Evolutionary conservation across 2,113 vertebrate species (phyloP).

Genomic region (Hyaena hyaena): DNA sequence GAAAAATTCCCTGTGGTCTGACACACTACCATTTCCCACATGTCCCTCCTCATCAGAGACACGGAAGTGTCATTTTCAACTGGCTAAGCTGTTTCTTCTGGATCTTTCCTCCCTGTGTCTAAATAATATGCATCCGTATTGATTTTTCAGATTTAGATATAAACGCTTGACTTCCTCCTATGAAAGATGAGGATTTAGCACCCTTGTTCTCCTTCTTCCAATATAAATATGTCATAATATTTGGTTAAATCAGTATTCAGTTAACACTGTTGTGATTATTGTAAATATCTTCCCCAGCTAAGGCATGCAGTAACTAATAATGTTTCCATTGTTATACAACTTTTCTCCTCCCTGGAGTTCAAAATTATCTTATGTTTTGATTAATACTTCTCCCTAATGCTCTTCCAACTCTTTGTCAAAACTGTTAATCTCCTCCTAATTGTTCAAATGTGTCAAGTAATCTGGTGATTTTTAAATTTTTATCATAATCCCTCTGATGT

Average conservation of each 20-base stretch:
- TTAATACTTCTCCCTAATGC: background rate
- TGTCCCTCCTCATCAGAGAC: background rate
- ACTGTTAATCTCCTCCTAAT: background rate
- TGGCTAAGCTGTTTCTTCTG: background rate
- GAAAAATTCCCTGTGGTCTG: background rate
- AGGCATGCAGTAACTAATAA: background rate
- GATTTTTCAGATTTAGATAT: constrained; percentile 18
- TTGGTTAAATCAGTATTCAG: background rate
- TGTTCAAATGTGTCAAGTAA: background rate
- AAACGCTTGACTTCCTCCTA: background rate
- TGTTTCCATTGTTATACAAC: background rate
- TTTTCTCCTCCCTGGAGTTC: background rate
- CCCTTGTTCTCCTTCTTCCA: background rate
- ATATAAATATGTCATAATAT: background rate
- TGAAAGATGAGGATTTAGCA: background rate
- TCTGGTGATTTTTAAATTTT: background rate
- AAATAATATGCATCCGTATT: background rate
- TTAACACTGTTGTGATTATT: background rate
- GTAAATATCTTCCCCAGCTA: background rate
- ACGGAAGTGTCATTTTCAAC: background rate
- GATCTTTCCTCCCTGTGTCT: background rate
- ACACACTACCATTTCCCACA: constrained; percentile 1
- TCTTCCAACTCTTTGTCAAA: background rate
- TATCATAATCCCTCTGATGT: background rate
- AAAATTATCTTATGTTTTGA: constrained; percentile 19